These are phyloP conservation scores for Halictus rubicundus DNA, from an alignment of 1,140 invertebrate species.

Conservation along the genomic window DNA sequence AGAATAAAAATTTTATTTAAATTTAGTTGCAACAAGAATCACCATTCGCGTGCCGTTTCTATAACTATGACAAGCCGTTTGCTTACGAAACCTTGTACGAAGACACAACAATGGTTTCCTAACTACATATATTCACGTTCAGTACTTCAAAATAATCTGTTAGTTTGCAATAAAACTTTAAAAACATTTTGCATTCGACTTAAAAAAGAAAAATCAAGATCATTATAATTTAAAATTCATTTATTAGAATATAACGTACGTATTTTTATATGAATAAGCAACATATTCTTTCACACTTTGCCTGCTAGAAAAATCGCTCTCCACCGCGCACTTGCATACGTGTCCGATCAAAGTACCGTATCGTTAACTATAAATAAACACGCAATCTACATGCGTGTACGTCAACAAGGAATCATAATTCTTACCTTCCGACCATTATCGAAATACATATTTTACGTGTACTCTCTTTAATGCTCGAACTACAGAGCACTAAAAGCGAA, in stretches of 20 bases:
- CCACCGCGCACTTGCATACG: not conserved
- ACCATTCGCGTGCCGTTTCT: not conserved
- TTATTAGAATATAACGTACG: no score
- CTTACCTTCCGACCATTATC: not conserved
- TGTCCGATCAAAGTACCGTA: not conserved
- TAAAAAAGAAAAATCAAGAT: no score
- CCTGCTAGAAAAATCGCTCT: not conserved
- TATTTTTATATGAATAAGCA: no score
- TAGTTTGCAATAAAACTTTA: not conserved
- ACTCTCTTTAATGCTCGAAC: not conserved
- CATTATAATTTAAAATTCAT: not conserved
- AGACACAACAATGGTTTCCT: not conserved
- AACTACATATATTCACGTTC: no score
- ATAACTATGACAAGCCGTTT: not conserved
- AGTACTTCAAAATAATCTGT: not conserved
- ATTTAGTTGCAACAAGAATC: not conserved
- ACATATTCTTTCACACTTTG: no score
- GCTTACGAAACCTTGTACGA: not conserved
- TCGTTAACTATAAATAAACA: conserved; percentile 42
- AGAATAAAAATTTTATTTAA: not conserved
- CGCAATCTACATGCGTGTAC: not conserved
- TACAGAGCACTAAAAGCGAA: not conserved
- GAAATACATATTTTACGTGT: not conserved
- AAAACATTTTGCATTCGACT: not conserved
- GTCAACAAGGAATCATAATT: conserved; percentile 3